A percentile compares a stretch with the other conserved stretches of the same genome.
Conservation (phyloP, 2,113 vertebrate genomes). For the Triplophysa rosa region DNA sequence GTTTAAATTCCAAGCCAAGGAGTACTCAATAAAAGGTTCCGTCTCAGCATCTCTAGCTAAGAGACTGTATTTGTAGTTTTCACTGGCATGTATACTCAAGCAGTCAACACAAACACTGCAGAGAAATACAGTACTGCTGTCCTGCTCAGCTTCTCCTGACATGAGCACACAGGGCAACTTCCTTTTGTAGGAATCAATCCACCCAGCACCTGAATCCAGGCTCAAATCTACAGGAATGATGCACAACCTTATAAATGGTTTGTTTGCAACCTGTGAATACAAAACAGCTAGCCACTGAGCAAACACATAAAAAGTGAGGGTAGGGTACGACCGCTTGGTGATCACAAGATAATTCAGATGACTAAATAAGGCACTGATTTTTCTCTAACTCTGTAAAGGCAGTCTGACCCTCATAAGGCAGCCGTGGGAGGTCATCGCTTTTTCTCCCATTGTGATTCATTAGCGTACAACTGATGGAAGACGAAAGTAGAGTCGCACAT, state of each 20-base stretch:
- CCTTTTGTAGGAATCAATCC: background rate
- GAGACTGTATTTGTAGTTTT: background rate
- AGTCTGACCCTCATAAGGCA: background rate
- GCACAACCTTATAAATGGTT: background rate
- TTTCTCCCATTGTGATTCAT: slow-evolving; percentile 9
- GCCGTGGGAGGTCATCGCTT: background rate
- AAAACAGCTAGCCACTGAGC: background rate
- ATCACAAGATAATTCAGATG: background rate
- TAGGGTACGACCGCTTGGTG: background rate
- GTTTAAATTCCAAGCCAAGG: background rate
- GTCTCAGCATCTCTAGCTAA: background rate
- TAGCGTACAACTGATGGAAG: background rate
- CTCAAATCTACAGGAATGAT: background rate
- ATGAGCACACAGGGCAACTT: background rate
- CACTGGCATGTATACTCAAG: background rate
- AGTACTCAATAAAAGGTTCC: background rate
- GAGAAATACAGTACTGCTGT: background rate
- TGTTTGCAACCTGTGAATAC: slow-evolving; percentile 3
- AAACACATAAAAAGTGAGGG: background rate
- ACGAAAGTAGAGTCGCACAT: background rate
- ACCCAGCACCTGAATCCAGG: background rate
- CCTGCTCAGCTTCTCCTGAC: slow-evolving; percentile 7
- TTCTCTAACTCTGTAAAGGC: background rate
- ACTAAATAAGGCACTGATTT: slow-evolving; percentile 31
- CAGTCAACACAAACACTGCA: slow-evolving; percentile 10